Evolutionary conservation across 64 coral and sea anemone genomes (phyloP), one percentile per base, ranked within the genome.

Genomic region (Montipora sp.): DNA sequence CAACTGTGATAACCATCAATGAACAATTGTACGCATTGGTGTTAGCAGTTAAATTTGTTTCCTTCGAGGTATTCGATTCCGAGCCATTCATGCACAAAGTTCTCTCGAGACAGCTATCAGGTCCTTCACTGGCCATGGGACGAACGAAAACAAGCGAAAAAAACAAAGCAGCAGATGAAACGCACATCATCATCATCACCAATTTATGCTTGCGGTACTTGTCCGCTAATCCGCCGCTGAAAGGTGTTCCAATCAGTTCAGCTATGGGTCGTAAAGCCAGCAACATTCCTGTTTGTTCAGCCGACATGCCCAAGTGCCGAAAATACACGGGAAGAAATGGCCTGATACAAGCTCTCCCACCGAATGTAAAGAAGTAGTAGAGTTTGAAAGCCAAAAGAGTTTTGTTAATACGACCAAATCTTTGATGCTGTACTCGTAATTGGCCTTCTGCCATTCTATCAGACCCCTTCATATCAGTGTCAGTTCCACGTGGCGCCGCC

Each of bases 361-460:
- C 81, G 70, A 90, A 94, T 44, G 57, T 66, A n/a, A 94, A 94
- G 48, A 94, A 94, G 55, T 94, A 94, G 74, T 90, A 90, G 46
- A 94, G 46, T 71, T 94, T 94, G 55, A 94, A 84, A 19, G 13
- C 60, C 60, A 63, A 63, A 63, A 63, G 60, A 15, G 1, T 16
- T 63, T 63, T 63, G 60, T 63, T 63, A 63, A 63, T 63, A 14
- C 15, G 60, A 12, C 60, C 9, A 16, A 63, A 63, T 14, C 60
- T 63, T 63, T 12, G 3, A 63, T 63, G 14, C 43, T 20, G 70
- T 9, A n/a, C 20, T 24, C 14, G 19, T 5, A 16, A 12, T 68
- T 18, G 13, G 15, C 5, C 65, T 5, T 15, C 65, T 68, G 7
- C 24, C 60, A 63, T 11, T 63, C 60, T 3, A 63, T 16, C 60